Evolutionary conservation across 2,888 invertebrate genomes (phyloP).

Genomic region (Cheiracanthium punctorium): DNA sequence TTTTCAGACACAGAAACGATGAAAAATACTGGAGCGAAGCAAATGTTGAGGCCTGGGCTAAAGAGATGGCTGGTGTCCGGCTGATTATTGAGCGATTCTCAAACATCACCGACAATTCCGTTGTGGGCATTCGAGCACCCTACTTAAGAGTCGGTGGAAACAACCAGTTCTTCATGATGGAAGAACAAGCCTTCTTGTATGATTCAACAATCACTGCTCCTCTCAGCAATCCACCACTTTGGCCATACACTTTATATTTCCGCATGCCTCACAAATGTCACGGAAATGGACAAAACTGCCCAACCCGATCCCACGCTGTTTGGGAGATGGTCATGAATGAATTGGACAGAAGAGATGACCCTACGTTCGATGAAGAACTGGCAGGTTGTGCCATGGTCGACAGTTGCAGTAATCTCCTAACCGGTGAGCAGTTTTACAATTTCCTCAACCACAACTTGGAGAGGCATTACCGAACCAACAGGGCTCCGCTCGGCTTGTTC

Average conservation of each 20-base stretch:
- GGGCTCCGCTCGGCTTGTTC: conserved; percentile 88
- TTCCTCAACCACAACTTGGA: conserved; percentile 95
- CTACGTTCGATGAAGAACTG: conserved; percentile 92
- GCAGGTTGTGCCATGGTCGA: conserved; percentile 96
- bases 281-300: conserved; percentile 91
- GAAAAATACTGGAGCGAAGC: conserved; percentile 93
- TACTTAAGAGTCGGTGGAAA: conserved; percentile 93
- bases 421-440: conserved; percentile 88
- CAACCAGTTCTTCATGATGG: conserved; percentile 97
- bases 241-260: conserved; percentile 98
- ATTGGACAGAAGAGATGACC: conserved; percentile 93
- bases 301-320: conserved; percentile 87
- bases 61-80: conserved; percentile 94
- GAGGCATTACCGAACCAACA: conserved; percentile 93
- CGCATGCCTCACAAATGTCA: conserved; percentile 90
- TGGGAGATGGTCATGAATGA: conserved; percentile 99
- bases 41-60: conserved; percentile 92
- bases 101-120: conserved; percentile 92
- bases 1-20: conserved; percentile 84
- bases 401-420: conserved; percentile 93
- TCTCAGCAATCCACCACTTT: conserved; percentile 90
- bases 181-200: conserved; percentile 94
- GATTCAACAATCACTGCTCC: conserved; percentile 96
- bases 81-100: conserved; percentile 86
- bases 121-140: conserved; percentile 91